Conservation (phyloP, 2,888 invertebrate species). For the Phengaris alcon region DNA sequence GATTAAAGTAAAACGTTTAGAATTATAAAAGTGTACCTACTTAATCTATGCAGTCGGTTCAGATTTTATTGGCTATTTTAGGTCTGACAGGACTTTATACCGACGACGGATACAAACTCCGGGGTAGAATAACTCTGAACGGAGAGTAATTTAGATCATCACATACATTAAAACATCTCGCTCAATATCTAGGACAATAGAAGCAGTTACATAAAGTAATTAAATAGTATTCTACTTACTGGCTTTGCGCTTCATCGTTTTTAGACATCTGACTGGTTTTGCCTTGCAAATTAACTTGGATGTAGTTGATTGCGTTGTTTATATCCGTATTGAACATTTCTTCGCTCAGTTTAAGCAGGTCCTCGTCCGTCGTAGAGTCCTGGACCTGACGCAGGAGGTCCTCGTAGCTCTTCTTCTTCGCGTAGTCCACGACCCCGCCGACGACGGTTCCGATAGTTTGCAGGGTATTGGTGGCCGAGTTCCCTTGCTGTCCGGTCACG, state of each 20-base stretch:
- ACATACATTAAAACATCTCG: not conserved
- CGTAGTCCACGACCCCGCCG: conserved; percentile 72
- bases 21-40: no score
- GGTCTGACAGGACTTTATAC: no score
- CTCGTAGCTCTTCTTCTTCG: conserved; percentile 72
- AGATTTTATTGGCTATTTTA: no score
- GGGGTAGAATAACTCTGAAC: no score
- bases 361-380: conserved; percentile 81
- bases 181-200: not conserved
- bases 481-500: conserved; percentile 64
- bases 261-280: conserved; percentile 84
- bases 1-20: not conserved
- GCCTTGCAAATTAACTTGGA: conserved; percentile 86
- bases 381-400: conserved; percentile 66
- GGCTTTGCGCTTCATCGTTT: conserved; percentile 85
- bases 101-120: no score
- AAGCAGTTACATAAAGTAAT: conserved; percentile 14
- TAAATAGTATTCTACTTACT: conserved; percentile 46
- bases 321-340: conserved; percentile 84
- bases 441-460: conserved; percentile 71
- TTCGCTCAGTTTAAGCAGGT: conserved; percentile 85
- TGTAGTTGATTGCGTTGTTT: conserved; percentile 85
- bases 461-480: conserved; percentile 64
- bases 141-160: not conserved
- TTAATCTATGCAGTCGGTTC: no score